phyloP scores from a whole-genome alignment of 2,113 vertebrate species.

The Conger conger region DNA sequence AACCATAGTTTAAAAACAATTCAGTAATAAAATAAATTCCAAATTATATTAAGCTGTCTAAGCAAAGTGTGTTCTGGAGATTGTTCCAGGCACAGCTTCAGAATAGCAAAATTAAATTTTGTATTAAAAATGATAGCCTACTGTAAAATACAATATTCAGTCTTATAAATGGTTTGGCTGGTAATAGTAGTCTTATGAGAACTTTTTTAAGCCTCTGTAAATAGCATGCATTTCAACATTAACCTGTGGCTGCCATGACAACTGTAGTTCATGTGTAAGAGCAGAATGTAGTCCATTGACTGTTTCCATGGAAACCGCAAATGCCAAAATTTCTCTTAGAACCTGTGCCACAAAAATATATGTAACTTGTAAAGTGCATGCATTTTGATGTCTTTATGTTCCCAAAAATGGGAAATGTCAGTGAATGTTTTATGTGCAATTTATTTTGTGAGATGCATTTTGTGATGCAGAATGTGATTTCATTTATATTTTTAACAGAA shows the following conservation, averaged over 20 bases:
- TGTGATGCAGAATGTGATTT: background rate
- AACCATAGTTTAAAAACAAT: too few species aligned
- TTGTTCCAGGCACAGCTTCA: too few species aligned
- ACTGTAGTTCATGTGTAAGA: background rate
- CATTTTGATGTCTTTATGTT: background rate
- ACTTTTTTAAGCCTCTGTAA: background rate
- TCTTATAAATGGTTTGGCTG: background rate
- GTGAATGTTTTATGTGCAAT: background rate
- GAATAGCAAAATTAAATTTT: background rate
- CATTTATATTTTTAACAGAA: slow-evolving; percentile 64
- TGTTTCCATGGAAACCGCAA: slow-evolving; percentile 21
- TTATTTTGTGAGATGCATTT: too few species aligned
- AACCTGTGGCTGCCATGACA: slow-evolving; percentile 24
- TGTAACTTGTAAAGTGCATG: background rate
- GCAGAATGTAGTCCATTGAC: slow-evolving; percentile 10
- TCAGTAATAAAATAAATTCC: too few species aligned
- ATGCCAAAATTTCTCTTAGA: background rate
- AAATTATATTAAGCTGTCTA: too few species aligned
- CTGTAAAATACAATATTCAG: too few species aligned
- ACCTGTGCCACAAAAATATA: background rate
- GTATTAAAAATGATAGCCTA: background rate
- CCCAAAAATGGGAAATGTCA: background rate
- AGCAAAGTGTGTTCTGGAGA: too few species aligned
- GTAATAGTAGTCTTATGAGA: background rate
- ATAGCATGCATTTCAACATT: background rate